Conservation (phyloP, 2,113 vertebrate species). For the Casuarius casuarius region DNA sequence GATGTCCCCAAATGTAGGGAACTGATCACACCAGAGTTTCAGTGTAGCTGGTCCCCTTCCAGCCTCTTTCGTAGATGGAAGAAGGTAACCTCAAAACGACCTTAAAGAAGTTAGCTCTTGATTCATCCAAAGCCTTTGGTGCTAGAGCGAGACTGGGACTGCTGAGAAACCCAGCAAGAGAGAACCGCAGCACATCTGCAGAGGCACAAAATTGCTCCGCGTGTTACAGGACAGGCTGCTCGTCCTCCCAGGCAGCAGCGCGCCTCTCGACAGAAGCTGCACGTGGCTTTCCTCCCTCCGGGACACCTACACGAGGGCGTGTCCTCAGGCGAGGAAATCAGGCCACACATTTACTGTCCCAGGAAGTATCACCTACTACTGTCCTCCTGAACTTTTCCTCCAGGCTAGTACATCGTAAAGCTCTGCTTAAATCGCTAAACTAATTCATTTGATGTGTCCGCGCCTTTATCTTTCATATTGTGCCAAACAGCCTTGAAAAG, state of each 20-base stretch:
- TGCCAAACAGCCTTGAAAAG: neutral
- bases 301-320: neutral
- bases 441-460: neutral
- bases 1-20: accelerated
- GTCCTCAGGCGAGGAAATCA: neutral
- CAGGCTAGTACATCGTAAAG: neutral
- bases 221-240: neutral
- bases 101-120: neutral
- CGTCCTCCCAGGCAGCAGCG: neutral
- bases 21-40: neutral
- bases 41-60: neutral
- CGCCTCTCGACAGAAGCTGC: neutral
- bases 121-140: neutral
- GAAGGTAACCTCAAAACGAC: neutral
- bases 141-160: neutral
- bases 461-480: neutral
- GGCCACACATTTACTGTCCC: neutral
- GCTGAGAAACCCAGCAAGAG: neutral
- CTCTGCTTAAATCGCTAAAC: neutral
- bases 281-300: neutral
- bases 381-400: neutral
- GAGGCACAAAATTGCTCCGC: too few species aligned
- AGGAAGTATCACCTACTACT: neutral
- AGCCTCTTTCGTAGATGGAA: neutral
- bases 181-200: neutral